Percentiles rank a stretch among this genome's conserved stretches.
phyloP scores from a whole-genome alignment of 2,888 invertebrate species.

The Aporophyla lueneburgensis region DNA sequence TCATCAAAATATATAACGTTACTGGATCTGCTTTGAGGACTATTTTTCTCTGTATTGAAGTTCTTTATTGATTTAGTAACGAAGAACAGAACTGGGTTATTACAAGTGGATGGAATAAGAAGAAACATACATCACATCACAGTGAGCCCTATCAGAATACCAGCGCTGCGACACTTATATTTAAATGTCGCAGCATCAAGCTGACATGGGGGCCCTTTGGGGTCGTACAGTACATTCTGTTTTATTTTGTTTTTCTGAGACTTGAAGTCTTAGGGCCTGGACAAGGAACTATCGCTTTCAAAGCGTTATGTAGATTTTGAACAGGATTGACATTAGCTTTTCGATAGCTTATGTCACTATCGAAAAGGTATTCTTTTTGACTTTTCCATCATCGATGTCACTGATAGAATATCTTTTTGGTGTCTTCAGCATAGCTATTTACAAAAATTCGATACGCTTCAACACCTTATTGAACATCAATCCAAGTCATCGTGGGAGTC shows the following conservation, averaged over 20 bases:
- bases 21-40: conserved; percentile 29
- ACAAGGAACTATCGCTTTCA: too few species aligned
- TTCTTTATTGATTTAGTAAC: conserved; percentile 48
- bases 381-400: background rate
- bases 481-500: too few species aligned
- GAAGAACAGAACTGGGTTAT: conserved; percentile 10
- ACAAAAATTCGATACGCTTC: too few species aligned
- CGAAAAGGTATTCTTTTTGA: background rate
- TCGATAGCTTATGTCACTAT: background rate
- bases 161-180: too few species aligned
- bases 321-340: background rate
- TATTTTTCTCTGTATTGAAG: conserved; percentile 37
- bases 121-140: too few species aligned
- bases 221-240: too few species aligned
- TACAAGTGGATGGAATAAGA: too few species aligned
- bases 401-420: background rate
- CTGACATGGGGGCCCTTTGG: too few species aligned
- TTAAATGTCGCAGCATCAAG: too few species aligned
- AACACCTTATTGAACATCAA: too few species aligned
- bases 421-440: background rate
- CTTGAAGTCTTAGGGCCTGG: background rate
- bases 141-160: too few species aligned
- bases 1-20: conserved; percentile 63
- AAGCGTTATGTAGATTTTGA: background rate
- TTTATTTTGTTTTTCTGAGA: too few species aligned